Percentiles rank a stretch among this genome's conserved stretches.
These are phyloP conservation scores for Procambarus virginalis DNA, from an alignment of 1,140 invertebrate genomes.

Conservation along the genomic window DNA sequence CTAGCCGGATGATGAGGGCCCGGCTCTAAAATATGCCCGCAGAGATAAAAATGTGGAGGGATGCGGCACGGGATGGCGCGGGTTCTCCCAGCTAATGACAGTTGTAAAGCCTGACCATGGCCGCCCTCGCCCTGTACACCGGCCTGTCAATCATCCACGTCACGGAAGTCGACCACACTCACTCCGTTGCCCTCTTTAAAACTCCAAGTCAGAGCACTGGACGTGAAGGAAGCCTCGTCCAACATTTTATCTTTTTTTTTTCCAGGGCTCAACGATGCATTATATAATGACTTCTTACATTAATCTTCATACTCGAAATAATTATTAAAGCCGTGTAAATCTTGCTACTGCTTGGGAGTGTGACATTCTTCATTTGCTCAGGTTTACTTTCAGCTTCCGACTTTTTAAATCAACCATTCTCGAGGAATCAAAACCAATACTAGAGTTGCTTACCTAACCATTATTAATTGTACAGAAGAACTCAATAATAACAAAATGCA, in stretches of 20 bases:
- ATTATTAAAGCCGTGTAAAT: too few relatives aligned
- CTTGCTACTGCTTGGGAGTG: too few relatives aligned
- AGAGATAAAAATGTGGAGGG: not conserved
- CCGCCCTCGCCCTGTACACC: constrained; percentile 46
- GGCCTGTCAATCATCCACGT: constrained; percentile 51
- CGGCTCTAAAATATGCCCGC: not conserved
- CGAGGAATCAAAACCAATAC: too few relatives aligned
- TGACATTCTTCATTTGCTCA: too few relatives aligned
- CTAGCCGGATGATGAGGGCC: not conserved
- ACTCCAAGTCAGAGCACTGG: not conserved
- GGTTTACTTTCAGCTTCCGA: too few relatives aligned
- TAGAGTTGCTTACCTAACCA: too few relatives aligned
- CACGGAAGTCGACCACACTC: constrained; percentile 43
- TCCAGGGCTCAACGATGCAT: not conserved
- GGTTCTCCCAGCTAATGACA: constrained; percentile 35
- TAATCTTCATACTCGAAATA: too few relatives aligned
- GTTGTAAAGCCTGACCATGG: constrained; percentile 38
- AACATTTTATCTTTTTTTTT: not conserved
- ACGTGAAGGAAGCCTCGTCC: not conserved
- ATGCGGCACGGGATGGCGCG: constrained; percentile 15
- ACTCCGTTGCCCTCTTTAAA: constrained; percentile 19
- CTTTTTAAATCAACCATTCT: too few relatives aligned
- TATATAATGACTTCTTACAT: not conserved
- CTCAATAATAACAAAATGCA: too few relatives aligned
- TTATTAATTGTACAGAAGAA: too few relatives aligned